Evolutionary conservation across 2,113 vertebrate species (phyloP).

Genomic region (Oophaga pumilio): DNA sequence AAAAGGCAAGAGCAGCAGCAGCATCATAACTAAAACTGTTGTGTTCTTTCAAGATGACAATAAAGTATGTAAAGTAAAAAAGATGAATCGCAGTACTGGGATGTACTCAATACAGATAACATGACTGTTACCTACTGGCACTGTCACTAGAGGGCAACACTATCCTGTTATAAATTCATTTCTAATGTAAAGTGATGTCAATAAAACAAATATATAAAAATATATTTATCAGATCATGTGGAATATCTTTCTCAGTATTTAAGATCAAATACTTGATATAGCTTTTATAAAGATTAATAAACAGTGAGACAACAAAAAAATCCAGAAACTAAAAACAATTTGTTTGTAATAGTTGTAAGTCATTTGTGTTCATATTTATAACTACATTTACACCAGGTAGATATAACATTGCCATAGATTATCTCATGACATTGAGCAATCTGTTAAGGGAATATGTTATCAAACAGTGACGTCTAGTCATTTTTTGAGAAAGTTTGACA

Average conservation of each 20-base stretch:
- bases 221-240: no score
- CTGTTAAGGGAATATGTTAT: no score
- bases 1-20: background rate
- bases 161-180: background rate
- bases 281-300: background rate
- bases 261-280: background rate
- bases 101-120: background rate
- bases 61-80: background rate
- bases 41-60: background rate
- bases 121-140: background rate
- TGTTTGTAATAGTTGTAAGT: background rate
- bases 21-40: background rate
- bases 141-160: slow-evolving; percentile 21
- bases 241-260: background rate
- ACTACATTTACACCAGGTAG: background rate
- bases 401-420: no score
- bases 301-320: background rate
- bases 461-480: no score
- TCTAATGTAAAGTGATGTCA: background rate
- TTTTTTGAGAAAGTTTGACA: no score
- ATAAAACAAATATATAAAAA: background rate
- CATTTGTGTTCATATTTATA: background rate
- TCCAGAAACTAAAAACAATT: background rate
- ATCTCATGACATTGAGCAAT: no score
- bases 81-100: background rate